Conservation (phyloP, 2,113 vertebrate species). For the Cyanistes caeruleus region DNA sequence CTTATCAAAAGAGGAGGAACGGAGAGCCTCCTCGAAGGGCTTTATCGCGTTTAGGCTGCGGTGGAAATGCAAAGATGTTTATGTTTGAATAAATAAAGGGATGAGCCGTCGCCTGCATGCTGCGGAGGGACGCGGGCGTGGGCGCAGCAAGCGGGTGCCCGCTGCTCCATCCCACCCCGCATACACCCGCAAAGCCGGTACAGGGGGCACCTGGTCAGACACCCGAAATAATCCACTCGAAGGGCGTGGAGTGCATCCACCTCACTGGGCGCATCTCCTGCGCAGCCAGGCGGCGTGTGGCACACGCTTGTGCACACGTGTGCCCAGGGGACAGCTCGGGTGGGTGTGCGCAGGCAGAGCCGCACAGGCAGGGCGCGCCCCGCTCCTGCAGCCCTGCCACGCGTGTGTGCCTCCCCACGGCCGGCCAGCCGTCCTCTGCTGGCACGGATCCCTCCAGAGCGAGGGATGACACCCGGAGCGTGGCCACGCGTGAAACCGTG, state of each 20-base stretch:
- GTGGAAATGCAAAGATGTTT: slow-evolving; percentile 46
- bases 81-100: slow-evolving; percentile 30
- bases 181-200: background rate
- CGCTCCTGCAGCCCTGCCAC: background rate
- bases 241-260: background rate
- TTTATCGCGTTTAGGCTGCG: slow-evolving; percentile 42
- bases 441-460: too few species aligned
- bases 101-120: background rate
- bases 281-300: background rate
- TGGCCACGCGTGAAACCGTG: background rate
- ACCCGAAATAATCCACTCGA: background rate
- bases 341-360: background rate
- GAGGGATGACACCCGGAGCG: background rate
- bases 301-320: slow-evolving; percentile 5
- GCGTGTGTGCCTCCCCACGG: background rate
- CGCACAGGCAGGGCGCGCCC: background rate
- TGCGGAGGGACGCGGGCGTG: background rate
- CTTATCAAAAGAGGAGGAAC: slow-evolving; percentile 49
- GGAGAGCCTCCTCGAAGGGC: background rate
- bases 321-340: background rate
- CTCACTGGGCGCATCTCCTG: background rate
- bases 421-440: background rate
- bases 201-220: background rate
- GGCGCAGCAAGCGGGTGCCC: background rate
- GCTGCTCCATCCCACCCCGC: background rate